A percentile compares a stretch with the other conserved stretches of the same genome.
These are phyloP conservation scores for Gopherus evgoodei DNA, from an alignment of 2,113 vertebrate genomes.

Conservation along the genomic window DNA sequence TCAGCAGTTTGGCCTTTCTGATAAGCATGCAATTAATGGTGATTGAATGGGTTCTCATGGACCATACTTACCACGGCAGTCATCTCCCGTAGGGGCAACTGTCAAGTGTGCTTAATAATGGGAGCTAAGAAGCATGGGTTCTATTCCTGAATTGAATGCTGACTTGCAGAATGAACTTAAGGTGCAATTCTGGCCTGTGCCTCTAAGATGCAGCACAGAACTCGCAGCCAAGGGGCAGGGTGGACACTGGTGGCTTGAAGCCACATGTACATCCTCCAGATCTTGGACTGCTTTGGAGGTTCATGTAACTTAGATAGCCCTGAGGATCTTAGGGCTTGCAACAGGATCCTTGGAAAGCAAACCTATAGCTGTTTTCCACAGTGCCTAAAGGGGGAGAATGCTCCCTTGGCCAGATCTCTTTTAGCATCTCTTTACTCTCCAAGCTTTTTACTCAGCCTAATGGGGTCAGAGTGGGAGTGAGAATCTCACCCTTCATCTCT, in stretches of 20 bases:
- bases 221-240: neutral
- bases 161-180: neutral
- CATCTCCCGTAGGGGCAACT: neutral
- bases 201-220: neutral
- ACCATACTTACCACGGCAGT: neutral
- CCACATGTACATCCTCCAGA: neutral
- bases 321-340: neutral
- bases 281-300: neutral
- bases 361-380: neutral
- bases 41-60: neutral
- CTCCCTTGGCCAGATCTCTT: neutral
- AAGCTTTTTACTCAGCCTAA: neutral
- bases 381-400: neutral
- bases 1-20: neutral
- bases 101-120: neutral
- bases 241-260: neutral
- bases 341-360: neutral
- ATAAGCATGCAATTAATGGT: neutral
- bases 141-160: neutral
- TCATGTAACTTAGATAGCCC: neutral
- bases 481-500: neutral
- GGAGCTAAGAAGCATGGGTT: neutral
- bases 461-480: neutral
- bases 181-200: neutral
- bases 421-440: neutral